These are phyloP conservation scores for Nixonia krombeini DNA, from an alignment of 1,140 invertebrate species.

Conservation along the genomic window DNA sequence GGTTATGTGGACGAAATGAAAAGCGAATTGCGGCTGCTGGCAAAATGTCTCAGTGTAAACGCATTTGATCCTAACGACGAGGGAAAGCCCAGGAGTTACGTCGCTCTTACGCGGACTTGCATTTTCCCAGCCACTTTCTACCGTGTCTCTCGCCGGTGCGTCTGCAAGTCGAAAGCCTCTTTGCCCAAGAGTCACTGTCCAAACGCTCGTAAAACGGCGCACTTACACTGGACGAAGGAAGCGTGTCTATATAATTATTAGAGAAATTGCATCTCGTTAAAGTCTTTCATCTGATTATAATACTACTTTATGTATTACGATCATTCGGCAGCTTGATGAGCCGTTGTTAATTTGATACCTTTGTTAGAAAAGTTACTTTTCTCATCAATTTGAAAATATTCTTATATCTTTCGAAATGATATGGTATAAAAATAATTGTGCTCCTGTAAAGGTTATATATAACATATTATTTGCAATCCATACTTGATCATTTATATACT, in stretches of 20 bases:
- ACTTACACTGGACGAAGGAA: slow-evolving; percentile 17
- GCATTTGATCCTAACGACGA: slow-evolving; percentile 27
- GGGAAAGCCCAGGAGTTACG: slow-evolving; percentile 52
- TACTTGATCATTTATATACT: too few relatives aligned
- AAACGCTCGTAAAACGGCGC: slow-evolving; percentile 27
- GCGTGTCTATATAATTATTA: slow-evolving; percentile 22
- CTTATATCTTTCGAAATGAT: too few relatives aligned
- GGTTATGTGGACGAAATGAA: too few relatives aligned
- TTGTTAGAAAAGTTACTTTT: neutral
- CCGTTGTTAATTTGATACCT: too few relatives aligned
- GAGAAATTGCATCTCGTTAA: slow-evolving; percentile 31
- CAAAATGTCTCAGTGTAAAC: slow-evolving; percentile 25
- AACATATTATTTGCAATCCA: too few relatives aligned
- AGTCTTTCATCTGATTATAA: slow-evolving; percentile 15
- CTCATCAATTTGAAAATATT: neutral
- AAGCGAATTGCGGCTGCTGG: slow-evolving; percentile 17
- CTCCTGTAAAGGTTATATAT: too few relatives aligned
- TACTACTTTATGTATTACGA: slow-evolving; percentile 9
- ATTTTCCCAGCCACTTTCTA: slow-evolving; percentile 54
- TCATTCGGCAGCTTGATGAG: neutral
- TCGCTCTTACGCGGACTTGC: slow-evolving; percentile 49
- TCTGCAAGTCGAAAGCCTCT: slow-evolving; percentile 11
- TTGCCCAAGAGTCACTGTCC: slow-evolving; percentile 26
- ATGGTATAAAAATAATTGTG: too few relatives aligned
- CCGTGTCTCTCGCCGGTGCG: slow-evolving; percentile 29